Conservation (phyloP, 2,888 invertebrate genomes). For the Polyploca ridens region DNA sequence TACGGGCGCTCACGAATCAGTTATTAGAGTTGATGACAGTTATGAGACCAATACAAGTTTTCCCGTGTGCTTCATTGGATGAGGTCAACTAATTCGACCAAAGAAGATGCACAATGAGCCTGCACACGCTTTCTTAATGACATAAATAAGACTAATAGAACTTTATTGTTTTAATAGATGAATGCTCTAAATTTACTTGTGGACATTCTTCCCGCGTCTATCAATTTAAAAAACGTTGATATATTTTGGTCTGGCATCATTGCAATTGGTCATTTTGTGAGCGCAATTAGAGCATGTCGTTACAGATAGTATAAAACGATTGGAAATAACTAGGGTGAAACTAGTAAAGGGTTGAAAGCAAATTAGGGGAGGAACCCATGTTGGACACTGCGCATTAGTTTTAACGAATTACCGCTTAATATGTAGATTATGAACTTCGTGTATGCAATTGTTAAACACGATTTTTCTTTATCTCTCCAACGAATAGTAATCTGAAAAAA, state of each 20-base stretch:
- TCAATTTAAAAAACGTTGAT: not conserved
- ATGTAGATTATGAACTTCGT: not conserved
- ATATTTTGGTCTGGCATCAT: not conserved
- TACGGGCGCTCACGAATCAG: slow-evolving; percentile 74
- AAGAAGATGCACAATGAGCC: slow-evolving; percentile 58
- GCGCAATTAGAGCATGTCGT: slow-evolving; percentile 45
- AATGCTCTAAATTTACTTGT: slow-evolving; percentile 12
- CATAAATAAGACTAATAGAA: slow-evolving; percentile 74
- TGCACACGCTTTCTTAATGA: slow-evolving; percentile 65
- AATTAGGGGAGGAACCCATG: slow-evolving; percentile 67
- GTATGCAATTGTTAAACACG: too few species aligned
- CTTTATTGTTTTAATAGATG: slow-evolving; percentile 55
- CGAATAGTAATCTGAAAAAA: too few species aligned
- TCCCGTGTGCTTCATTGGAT: slow-evolving; percentile 73
- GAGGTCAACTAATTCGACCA: slow-evolving; percentile 79
- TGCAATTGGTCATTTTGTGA: slow-evolving; percentile 28
- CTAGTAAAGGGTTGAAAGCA: slow-evolving; percentile 70
- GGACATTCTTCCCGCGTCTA: not conserved
- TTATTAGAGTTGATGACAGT: slow-evolving; percentile 77
- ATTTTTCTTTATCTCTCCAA: too few species aligned
- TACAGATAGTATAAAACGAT: slow-evolving; percentile 49
- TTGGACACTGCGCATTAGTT: slow-evolving; percentile 18
- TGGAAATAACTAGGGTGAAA: slow-evolving; percentile 68
- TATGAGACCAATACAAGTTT: slow-evolving; percentile 68
- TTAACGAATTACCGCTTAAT: slow-evolving; percentile 2